Evolutionary conservation across 2,113 vertebrate genomes (phyloP).

Genomic region (Neoarius graeffei): DNA sequence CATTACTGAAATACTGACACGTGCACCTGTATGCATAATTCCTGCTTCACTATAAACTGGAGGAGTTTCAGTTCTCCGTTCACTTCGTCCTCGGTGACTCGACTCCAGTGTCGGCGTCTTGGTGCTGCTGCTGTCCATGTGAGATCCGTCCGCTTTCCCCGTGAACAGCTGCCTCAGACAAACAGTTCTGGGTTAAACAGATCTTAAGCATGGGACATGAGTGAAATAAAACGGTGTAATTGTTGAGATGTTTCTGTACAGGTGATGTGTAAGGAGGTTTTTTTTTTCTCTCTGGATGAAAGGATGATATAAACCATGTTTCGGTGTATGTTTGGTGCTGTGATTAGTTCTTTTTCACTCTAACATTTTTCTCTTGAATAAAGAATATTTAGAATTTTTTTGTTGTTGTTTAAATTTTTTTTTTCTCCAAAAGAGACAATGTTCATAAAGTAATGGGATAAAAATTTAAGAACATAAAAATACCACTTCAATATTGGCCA

Average conservation of each 20-base stretch:
- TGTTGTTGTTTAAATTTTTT: background rate
- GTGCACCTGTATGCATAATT: background rate
- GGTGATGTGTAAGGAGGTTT: background rate
- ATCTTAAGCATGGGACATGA: background rate
- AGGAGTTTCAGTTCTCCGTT: background rate
- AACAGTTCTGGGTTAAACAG: background rate
- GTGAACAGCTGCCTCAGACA: background rate
- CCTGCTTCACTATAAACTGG: background rate
- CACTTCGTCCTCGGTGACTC: background rate
- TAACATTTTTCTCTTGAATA: background rate
- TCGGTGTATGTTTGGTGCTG: constrained; percentile 10
- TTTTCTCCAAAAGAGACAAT: background rate
- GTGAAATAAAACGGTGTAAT: background rate
- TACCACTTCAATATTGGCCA: no score
- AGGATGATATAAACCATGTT: constrained; percentile 20
- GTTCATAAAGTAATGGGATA: no score
- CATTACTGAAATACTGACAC: background rate
- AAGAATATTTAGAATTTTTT: background rate
- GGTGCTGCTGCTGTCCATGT: background rate
- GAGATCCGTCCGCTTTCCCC: background rate
- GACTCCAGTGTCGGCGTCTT: background rate
- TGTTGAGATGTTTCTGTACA: constrained; percentile 12
- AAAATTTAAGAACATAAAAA: no score
- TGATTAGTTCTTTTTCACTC: background rate
- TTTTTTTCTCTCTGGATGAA: background rate